These are phyloP conservation scores for Trichosurus vulpecula DNA, from an alignment of 2,797 vertebrate genomes.

Conservation along the genomic window DNA sequence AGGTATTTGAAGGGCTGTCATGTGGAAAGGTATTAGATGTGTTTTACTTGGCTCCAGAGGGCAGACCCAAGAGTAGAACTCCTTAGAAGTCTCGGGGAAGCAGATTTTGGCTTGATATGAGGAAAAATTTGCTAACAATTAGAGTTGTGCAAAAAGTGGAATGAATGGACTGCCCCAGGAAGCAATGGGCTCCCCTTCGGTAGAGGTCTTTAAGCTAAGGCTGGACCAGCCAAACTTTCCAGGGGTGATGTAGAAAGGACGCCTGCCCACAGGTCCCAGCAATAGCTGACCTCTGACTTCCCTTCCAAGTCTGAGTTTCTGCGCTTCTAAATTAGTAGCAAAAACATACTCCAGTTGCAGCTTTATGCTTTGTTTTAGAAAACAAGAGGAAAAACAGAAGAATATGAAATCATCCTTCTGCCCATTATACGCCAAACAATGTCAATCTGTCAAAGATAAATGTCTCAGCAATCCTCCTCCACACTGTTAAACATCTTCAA, in stretches of 20 bases:
- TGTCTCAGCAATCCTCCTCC: not conserved
- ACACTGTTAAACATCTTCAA: not conserved
- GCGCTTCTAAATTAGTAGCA: not conserved
- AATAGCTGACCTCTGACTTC: not conserved
- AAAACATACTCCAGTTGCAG: not conserved
- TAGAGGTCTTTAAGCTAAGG: not conserved
- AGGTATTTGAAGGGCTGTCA: not conserved
- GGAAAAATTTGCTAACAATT: not conserved
- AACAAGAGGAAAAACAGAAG: not conserved
- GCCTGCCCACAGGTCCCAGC: not conserved
- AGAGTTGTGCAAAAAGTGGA: not conserved
- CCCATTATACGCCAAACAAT: not conserved
- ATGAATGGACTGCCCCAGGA: not conserved
- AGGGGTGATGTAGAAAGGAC: not conserved
- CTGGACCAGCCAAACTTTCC: not conserved
- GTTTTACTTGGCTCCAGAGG: not conserved
- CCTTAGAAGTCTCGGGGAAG: not conserved
- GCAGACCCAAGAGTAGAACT: not conserved
- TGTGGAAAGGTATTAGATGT: not conserved
- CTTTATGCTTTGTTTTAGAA: constrained; percentile 15
- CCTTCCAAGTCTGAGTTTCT: not conserved
- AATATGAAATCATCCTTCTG: not conserved
- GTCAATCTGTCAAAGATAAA: not conserved
- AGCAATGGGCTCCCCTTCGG: not conserved
- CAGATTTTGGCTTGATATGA: not conserved